Conservation (phyloP, 1,140 invertebrate genomes). For the Drosophila bocqueti region DNA sequence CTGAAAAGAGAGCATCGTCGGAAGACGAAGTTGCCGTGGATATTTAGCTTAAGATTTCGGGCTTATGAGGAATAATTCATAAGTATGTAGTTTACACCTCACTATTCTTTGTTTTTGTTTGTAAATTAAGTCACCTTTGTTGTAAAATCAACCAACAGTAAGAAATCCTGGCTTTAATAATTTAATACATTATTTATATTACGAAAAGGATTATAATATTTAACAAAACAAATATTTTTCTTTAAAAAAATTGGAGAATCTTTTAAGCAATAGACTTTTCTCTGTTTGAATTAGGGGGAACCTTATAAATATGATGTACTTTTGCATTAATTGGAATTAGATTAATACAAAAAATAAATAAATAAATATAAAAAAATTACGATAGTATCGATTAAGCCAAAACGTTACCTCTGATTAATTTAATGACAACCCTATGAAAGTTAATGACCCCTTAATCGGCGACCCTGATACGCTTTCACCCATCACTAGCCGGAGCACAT, state of each 20-base stretch:
- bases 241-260: too few relatives aligned
- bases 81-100: background rate
- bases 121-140: background rate
- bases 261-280: too few relatives aligned
- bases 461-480: background rate
- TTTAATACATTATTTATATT: too few relatives aligned
- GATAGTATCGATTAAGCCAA: background rate
- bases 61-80: background rate
- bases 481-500: background rate
- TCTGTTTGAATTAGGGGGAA: too few relatives aligned
- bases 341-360: too few relatives aligned
- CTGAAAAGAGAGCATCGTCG: conserved; percentile 49
- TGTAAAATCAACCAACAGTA: background rate
- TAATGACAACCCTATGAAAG: background rate
- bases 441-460: too few relatives aligned
- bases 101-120: background rate
- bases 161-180: too few relatives aligned
- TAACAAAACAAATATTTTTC: too few relatives aligned
- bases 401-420: background rate
- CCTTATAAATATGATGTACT: too few relatives aligned
- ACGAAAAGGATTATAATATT: too few relatives aligned
- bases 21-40: conserved; percentile 2
- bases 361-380: background rate
- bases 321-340: too few relatives aligned
- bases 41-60: background rate